Base-by-base conservation (phyloP, 2,113 vertebrate species). In the Istiophorus platypterus region DNA sequence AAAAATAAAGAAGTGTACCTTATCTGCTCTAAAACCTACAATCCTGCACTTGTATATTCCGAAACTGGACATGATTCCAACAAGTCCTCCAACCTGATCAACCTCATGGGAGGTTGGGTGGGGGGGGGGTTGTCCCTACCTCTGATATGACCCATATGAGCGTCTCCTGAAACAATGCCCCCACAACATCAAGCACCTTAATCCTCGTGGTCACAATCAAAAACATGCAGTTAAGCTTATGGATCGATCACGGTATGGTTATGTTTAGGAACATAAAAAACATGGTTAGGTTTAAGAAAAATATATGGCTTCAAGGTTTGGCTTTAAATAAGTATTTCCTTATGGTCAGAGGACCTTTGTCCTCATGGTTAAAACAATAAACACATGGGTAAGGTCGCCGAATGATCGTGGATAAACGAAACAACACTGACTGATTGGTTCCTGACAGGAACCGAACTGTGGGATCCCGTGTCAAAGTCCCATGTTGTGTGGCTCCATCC, bases 1-100 rank as follows among this genome's bases (percentile, higher is more conserved):
- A 26, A 67, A 71, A 85, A 73, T 39, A 61, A 51, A 72, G 27
- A 69, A 27, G 52, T 78, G 15, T 15, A 65, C 54, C 59, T 67
- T 42, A 75, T 80, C 56, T 12, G 22, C 42, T 67, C 41, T 52
- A 52, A 73, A 73, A 62, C 22, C 8, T 52, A 26, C 39, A 76
- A 51, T 54, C 58, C 61, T 72, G 56, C 27, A 47, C 29, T 65
- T 15, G 1, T 52, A 72, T 42, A 22, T 73, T 69, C 68, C 47
- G 20, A 68, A 26, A 62, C 17, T 1, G 2, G 39, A 62, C 1
- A 4, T 24, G 20, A 64, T 41, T 74, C 52, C n/a, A 34, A 34
- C 66, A 34, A 34, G 7, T 45, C 41, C 9, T 18, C 65, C 20
- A 15, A 34, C 14, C 29, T 4, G 49, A 70, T 56, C 34, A 57